These are phyloP conservation scores for Ricordea florida DNA, from an alignment of 92 coral and sea anemone species.

Conservation along the genomic window DNA sequence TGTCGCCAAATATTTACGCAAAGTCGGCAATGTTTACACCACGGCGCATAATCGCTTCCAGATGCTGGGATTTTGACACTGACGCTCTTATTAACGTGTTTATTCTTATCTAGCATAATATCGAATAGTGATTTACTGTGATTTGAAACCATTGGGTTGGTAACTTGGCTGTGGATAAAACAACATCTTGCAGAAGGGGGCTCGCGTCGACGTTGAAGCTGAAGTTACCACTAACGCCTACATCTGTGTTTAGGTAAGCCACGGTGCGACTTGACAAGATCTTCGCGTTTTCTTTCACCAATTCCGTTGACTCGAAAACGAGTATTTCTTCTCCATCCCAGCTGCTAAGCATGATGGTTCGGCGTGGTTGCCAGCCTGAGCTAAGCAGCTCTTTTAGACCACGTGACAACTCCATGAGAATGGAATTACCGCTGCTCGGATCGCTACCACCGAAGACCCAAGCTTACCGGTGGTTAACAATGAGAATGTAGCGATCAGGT, in stretches of 20 bases:
- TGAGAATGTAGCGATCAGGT: constrained; percentile 85
- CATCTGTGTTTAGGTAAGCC: constrained; percentile 71
- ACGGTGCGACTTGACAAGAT: constrained; percentile 69
- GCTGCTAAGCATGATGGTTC: constrained; percentile 83
- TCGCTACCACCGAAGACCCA: constrained; percentile 96
- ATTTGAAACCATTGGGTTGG: too few relatives aligned
- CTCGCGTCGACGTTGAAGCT: constrained; percentile 62
- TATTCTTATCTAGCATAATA: too few relatives aligned
- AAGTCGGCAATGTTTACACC: too few relatives aligned
- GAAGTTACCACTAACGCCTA: constrained; percentile 73
- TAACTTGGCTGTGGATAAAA: too few relatives aligned
- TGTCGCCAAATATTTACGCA: too few relatives aligned
- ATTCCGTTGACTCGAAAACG: constrained; percentile 79
- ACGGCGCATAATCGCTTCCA: too few relatives aligned
- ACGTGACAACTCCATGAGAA: constrained; percentile 74
- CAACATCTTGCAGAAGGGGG: too few relatives aligned
- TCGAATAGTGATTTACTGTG: too few relatives aligned
- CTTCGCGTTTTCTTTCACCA: constrained; percentile 83
- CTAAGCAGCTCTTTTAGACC: constrained; percentile 44
- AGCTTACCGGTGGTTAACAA: constrained; percentile 91
- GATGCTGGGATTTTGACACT: too few relatives aligned
- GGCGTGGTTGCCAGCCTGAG: constrained; percentile 81
- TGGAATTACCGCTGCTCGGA: constrained; percentile 82
- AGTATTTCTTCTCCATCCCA: constrained; percentile 94
- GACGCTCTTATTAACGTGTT: too few relatives aligned